A percentile compares a stretch with the other conserved stretches of the same genome.
Conservation (phyloP, 1,140 invertebrate genomes). For the Procambarus clarkii region DNA sequence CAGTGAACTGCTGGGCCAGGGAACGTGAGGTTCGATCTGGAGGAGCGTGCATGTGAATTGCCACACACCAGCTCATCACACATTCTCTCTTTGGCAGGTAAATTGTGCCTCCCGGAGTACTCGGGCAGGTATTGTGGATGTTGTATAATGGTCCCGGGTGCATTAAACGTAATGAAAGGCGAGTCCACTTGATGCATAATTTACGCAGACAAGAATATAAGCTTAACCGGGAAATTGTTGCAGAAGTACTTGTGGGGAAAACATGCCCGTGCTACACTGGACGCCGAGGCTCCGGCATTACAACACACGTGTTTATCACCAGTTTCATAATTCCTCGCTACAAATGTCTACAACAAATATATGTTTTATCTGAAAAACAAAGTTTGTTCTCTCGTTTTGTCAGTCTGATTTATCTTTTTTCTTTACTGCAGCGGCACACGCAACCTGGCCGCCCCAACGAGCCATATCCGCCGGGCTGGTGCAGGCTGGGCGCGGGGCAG, state of each 20-base stretch:
- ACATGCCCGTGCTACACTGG: too few species aligned
- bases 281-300: too few species aligned
- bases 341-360: background rate
- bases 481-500: too few species aligned
- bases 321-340: background rate
- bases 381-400: background rate
- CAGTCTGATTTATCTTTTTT: background rate
- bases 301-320: background rate
- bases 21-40: background rate
- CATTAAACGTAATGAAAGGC: background rate
- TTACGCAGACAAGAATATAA: background rate
- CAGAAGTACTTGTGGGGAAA: too few species aligned
- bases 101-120: background rate
- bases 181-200: background rate
- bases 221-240: background rate
- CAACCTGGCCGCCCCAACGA: background rate
- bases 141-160: background rate
- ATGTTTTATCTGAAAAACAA: background rate
- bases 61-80: constrained; percentile 10
- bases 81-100: constrained; percentile 1
- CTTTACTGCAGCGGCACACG: background rate
- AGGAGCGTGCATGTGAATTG: constrained; percentile 19
- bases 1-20: background rate
- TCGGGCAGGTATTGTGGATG: background rate
- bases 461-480: background rate